Conservation (phyloP, 2,888 invertebrate genomes). For the Caenorhabditis zanzibari region DNA sequence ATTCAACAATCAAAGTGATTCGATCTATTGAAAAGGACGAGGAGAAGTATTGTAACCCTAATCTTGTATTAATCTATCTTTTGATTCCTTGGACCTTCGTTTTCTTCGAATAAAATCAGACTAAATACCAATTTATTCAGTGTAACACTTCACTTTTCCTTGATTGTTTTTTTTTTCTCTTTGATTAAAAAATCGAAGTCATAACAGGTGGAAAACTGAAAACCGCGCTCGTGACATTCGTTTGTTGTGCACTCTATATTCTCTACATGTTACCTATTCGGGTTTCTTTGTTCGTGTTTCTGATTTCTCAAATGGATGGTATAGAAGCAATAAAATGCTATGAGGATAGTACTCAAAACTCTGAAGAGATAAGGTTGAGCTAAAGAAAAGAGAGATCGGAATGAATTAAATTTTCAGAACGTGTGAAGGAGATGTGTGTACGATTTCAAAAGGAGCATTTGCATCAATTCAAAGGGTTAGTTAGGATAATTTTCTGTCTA, state of each 20-base stretch:
- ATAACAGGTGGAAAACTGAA: slow-evolving; percentile 13
- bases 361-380: no score
- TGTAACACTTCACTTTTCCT: neutral
- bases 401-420: slow-evolving; percentile 5
- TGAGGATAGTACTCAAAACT: neutral
- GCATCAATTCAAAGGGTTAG: neutral
- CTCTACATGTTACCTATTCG: neutral
- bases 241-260: neutral
- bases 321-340: slow-evolving; percentile 5
- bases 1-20: slow-evolving; percentile 13
- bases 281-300: neutral
- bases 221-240: neutral
- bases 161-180: neutral
- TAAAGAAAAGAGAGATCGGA: no score
- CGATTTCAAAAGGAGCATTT: neutral
- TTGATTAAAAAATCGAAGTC: slow-evolving; percentile 7
- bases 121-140: neutral
- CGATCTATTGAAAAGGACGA: neutral
- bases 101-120: neutral
- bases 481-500: neutral
- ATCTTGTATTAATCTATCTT: neutral
- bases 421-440: slow-evolving; percentile 22
- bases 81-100: neutral
- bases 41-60: neutral
- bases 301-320: neutral